A percentile compares a stretch with the other conserved stretches of the same genome.
Conservation (phyloP, 1,140 invertebrate species). For the Agrilus planipennis region DNA sequence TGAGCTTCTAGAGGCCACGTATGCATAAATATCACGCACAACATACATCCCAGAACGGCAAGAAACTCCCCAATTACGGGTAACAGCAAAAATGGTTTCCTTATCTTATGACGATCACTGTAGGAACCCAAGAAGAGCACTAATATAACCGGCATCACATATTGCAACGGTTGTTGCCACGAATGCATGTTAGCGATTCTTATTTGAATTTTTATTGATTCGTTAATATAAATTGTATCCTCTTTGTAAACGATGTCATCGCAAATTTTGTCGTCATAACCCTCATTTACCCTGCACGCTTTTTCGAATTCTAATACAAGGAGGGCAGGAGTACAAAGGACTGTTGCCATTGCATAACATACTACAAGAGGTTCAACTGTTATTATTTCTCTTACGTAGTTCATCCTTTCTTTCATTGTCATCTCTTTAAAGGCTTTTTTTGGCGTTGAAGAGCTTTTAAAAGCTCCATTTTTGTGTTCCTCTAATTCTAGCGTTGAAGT, state of each 20-base stretch:
- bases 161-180: slow-evolving; percentile 31
- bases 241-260: slow-evolving; percentile 33
- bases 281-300: slow-evolving; percentile 22
- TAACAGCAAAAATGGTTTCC: slow-evolving; percentile 50
- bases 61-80: slow-evolving; percentile 47
- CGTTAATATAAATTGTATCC: slow-evolving; percentile 14
- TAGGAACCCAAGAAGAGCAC: slow-evolving; percentile 51
- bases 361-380: slow-evolving; percentile 30
- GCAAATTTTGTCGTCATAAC: slow-evolving; percentile 25
- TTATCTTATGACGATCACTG: slow-evolving; percentile 47
- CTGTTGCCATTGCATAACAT: slow-evolving; percentile 20
- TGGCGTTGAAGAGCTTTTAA: too few relatives aligned
- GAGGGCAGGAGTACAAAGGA: slow-evolving; percentile 21
- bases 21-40: slow-evolving; percentile 40
- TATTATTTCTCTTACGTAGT: slow-evolving; percentile 23
- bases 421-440: slow-evolving; percentile 18
- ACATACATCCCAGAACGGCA: slow-evolving; percentile 35
- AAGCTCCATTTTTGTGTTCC: too few relatives aligned
- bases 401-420: slow-evolving; percentile 15
- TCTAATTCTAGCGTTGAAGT: too few relatives aligned
- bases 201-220: slow-evolving; percentile 24
- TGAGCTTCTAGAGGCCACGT: slow-evolving; percentile 40
- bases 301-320: slow-evolving; percentile 26
- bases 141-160: slow-evolving; percentile 40
- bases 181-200: slow-evolving; percentile 29